Evolutionary conservation across 2,113 vertebrate species (phyloP).

Genomic region (Neodon shergylaensis): DNA sequence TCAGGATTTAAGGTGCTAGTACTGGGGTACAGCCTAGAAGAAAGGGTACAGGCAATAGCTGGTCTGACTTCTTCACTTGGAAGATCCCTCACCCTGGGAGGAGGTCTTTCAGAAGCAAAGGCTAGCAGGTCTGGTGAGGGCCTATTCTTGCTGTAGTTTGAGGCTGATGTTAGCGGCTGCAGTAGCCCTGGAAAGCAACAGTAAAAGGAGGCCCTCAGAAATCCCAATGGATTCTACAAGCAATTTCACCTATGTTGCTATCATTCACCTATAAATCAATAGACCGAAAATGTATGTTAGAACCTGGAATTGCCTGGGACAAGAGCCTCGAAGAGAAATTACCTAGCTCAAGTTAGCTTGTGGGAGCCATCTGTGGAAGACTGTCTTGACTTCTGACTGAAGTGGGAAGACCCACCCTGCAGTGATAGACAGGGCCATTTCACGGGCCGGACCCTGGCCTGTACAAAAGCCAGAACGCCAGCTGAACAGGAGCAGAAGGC

Average conservation of each 20-base stretch:
- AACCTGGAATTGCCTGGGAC: neutral
- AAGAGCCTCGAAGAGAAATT: neutral
- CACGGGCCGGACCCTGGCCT: neutral
- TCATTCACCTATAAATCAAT: neutral
- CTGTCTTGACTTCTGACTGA: neutral
- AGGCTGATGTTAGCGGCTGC: neutral
- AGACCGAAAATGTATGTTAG: neutral
- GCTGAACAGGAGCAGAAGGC: too few species aligned
- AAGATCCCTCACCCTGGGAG: neutral
- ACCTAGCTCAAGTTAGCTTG: neutral
- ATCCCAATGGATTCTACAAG: neutral
- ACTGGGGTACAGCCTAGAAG: neutral
- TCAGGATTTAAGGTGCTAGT: too few species aligned
- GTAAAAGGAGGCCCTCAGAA: neutral
- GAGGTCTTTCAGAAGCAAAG: neutral
- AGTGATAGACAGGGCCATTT: neutral
- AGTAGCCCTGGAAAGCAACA: neutral
- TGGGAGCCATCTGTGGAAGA: neutral
- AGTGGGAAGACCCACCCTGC: neutral
- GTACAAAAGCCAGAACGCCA: neutral
- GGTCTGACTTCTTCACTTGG: neutral
- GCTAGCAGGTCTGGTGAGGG: neutral
- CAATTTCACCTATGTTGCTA: neutral
- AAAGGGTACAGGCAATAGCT: neutral
- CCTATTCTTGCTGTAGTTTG: neutral